phyloP scores from a whole-genome alignment of 2,888 invertebrate species.

The Carcina quercana region DNA sequence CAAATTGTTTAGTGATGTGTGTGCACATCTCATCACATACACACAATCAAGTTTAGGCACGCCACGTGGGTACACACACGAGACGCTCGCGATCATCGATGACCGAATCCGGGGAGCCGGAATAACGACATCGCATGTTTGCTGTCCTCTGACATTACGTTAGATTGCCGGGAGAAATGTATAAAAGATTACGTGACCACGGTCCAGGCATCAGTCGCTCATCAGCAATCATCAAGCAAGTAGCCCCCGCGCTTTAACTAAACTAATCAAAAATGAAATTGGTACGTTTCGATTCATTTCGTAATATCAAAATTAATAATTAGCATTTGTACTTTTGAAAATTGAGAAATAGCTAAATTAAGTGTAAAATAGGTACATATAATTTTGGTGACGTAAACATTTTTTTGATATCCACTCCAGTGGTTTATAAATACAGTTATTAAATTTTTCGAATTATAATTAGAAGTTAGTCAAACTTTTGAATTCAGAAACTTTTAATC shows the following conservation, averaged over 20 bases:
- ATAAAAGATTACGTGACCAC: constrained; percentile 55
- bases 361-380: too few relatives aligned
- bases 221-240: constrained; percentile 40
- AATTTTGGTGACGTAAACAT: too few relatives aligned
- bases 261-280: constrained; percentile 57
- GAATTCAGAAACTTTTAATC: too few relatives aligned
- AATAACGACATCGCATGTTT: constrained; percentile 53
- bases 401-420: too few relatives aligned
- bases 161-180: constrained; percentile 53
- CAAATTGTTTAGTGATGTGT: constrained; percentile 25
- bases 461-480: too few relatives aligned
- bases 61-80: constrained; percentile 20
- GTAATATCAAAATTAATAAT: constrained; percentile 1
- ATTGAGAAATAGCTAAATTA: background rate
- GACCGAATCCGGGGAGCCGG: constrained; percentile 45
- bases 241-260: constrained; percentile 37
- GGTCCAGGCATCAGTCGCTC: constrained; percentile 53
- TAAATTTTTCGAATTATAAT: too few relatives aligned
- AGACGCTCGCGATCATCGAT: constrained; percentile 35
- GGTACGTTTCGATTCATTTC: constrained; percentile 44
- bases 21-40: too few relatives aligned
- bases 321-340: background rate
- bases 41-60: constrained; percentile 23
- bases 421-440: too few relatives aligned
- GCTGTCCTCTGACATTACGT: constrained; percentile 53